Base-by-base conservation (phyloP, 1,140 invertebrate species). In the Vollenhovia emeryi region DNA sequence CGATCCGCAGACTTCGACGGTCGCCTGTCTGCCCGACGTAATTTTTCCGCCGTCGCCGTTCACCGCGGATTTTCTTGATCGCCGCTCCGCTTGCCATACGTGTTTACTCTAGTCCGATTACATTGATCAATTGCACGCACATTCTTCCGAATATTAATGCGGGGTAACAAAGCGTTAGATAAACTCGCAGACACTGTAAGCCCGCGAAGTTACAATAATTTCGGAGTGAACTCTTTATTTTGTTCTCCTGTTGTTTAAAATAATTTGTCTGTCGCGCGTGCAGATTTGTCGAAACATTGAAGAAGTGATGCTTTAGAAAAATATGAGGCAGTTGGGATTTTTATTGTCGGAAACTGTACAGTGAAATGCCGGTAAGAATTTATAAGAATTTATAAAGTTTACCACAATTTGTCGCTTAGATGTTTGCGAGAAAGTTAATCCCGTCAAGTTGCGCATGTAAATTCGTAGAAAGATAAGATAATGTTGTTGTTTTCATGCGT, bases 1-100 rank as follows among this genome's bases (percentile, higher is more conserved):
- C 88, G 87, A 87, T 86, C 89, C 86, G 91, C 88, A 92, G 91
- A 87, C 91, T 88, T 91, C 87, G 86, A 87, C 89, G 92, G 92
- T 92, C 80, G 86, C 79, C 75, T 84, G 84, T 83, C 82, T 68
- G 52, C 75, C 57, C 43, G 64, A 11, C 33, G 59, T 13, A 21
- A 48, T 78, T 84, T 78, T 78, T 64, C 86, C 83, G 80, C 75
- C 59, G n/a, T 40, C 8, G n/a, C 15, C 24, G 11, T 64, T 66
- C 8, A 33, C 30, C 24, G 75, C 13, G 15, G 9, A 15, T 75
- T 74, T 59, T 15, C 36, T 62, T n/a, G 5, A 59, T 30, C 11
- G 24, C 11, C 24, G n/a, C 24, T 24, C 11, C 48, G 15, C 62
- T 64, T 52, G 62, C 52, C 43, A 80, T 36, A 36, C 2, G 2